These are phyloP conservation scores for Atta cephalotes DNA, from an alignment of 1,140 invertebrate species.

Conservation along the genomic window DNA sequence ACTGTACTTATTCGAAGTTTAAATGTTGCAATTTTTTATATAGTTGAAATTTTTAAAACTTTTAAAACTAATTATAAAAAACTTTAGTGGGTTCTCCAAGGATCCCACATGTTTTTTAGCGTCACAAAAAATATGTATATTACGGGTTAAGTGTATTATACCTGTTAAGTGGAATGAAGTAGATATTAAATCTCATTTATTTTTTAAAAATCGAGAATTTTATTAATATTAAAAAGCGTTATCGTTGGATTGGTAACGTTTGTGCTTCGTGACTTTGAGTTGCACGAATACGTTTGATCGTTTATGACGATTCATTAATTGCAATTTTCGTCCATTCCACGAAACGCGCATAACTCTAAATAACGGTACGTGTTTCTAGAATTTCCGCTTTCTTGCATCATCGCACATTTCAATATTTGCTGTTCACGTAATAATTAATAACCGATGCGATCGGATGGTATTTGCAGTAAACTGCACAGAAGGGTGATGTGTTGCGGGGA, in stretches of 20 bases:
- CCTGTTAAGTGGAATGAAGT: background rate
- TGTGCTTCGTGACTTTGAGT: background rate
- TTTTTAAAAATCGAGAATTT: background rate
- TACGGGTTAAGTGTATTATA: background rate
- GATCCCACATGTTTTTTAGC: too few relatives aligned
- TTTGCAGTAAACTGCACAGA: background rate
- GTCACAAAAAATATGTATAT: too few relatives aligned
- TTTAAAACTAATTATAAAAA: too few relatives aligned
- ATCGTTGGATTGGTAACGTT: background rate
- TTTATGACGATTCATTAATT: slow-evolving; percentile 20
- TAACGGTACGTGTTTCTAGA: slow-evolving; percentile 15
- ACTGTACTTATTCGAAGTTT: too few relatives aligned
- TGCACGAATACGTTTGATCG: background rate
- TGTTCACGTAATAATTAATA: slow-evolving; percentile 46
- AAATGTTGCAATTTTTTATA: too few relatives aligned
- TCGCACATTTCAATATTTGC: slow-evolving; percentile 23
- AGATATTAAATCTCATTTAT: background rate
- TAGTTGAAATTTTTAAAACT: too few relatives aligned
- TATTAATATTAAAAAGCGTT: background rate
- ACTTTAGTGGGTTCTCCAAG: too few relatives aligned
- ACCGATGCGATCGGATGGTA: slow-evolving; percentile 11
- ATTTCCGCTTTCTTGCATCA: slow-evolving; percentile 16
- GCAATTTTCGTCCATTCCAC: background rate
- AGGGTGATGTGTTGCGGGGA: background rate
- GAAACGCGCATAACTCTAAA: slow-evolving; percentile 3